Percentiles rank a stretch among this genome's conserved stretches.
phyloP scores from a whole-genome alignment of 1,140 invertebrate species.

The Penaeus japonicus region DNA sequence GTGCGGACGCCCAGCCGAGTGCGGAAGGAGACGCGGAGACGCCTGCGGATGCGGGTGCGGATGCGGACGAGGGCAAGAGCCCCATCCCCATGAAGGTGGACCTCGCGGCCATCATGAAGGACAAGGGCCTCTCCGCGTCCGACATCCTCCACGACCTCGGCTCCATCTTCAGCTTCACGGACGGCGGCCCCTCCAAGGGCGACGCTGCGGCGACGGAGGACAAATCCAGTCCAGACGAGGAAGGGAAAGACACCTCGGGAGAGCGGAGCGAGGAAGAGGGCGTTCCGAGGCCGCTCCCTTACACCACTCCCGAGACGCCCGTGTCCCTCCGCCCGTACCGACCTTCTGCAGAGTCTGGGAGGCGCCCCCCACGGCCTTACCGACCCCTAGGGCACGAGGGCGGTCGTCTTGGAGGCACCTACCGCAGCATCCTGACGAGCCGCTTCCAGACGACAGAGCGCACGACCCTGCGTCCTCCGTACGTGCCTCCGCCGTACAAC shows the following conservation, averaged over 20 bases:
- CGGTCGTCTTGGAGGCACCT: not conserved
- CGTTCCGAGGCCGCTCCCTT: not conserved
- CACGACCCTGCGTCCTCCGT: conserved; percentile 17
- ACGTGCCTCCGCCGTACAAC: not conserved
- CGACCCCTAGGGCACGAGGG: not conserved
- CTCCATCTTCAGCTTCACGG: conserved; percentile 34
- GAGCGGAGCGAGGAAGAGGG: not conserved
- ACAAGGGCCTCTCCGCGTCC: conserved; percentile 30
- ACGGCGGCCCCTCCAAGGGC: not conserved
- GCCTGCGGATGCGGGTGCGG: not conserved
- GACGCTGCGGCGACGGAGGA: not conserved
- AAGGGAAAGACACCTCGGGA: not conserved
- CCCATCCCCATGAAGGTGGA: conserved; percentile 45
- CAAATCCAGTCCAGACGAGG: not conserved
- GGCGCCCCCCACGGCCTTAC: conserved; percentile 20
- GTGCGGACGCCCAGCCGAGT: not conserved
- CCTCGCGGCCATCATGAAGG: conserved; percentile 28
- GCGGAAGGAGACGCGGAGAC: not conserved
- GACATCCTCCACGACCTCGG: conserved; percentile 43
- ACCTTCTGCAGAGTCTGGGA: not conserved
- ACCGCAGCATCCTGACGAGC: conserved; percentile 32
- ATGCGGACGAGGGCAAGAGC: not conserved
- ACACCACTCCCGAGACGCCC: not conserved
- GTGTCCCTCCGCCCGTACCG: conserved; percentile 42
- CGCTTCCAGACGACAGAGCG: conserved; percentile 20